Evolutionary conservation across 2,888 invertebrate species (phyloP).

Genomic region (Isotomurus palustris): DNA sequence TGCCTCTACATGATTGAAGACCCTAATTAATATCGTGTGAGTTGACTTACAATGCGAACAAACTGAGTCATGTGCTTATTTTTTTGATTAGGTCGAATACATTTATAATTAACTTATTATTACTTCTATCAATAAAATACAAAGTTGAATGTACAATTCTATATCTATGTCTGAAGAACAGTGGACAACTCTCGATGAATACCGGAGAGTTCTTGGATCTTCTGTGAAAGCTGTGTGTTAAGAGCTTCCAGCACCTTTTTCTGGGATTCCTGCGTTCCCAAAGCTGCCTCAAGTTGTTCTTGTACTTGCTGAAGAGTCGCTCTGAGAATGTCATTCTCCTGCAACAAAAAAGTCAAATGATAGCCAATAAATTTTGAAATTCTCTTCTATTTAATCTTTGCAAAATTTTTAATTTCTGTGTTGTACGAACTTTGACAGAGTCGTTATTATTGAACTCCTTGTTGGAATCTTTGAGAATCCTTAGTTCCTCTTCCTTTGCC

Average conservation of each 20-base stretch:
- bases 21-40: no score
- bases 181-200: constrained; percentile 76
- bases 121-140: no score
- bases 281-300: constrained; percentile 71
- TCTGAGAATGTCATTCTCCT: constrained; percentile 43
- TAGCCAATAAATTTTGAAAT: background rate
- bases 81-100: no score
- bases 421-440: constrained; percentile 28
- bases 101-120: no score
- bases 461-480: constrained; percentile 34
- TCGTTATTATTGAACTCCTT: constrained; percentile 38
- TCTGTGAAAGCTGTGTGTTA: constrained; percentile 74
- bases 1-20: no score
- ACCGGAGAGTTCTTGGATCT: constrained; percentile 68
- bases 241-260: constrained; percentile 72
- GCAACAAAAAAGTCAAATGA: background rate
- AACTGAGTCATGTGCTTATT: no score
- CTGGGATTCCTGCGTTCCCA: constrained; percentile 76
- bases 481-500: constrained; percentile 37
- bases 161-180: constrained; percentile 69
- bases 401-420: no score
- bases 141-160: no score
- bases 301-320: constrained; percentile 55
- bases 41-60: no score
- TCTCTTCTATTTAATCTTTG: no score